Percentiles rank a stretch among this genome's conserved stretches.
Conservation (phyloP, 2,113 vertebrate genomes). For the Pomatorhinus ruficollis region DNA sequence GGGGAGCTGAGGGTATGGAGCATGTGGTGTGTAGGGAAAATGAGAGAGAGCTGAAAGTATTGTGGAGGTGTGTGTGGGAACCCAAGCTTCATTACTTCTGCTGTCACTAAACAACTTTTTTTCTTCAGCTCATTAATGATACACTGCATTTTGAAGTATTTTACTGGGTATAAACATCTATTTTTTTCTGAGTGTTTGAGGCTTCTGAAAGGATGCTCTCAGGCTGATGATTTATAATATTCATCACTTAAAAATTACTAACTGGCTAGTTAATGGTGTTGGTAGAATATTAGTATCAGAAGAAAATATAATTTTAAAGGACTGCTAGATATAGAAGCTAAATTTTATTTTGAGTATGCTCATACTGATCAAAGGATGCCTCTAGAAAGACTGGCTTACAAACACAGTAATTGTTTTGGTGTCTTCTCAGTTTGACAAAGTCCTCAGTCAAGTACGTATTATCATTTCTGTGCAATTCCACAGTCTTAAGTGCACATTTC, state of each 20-base stretch:
- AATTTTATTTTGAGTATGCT: background rate
- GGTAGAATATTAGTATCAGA: background rate
- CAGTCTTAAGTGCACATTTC: background rate
- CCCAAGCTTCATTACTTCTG: conserved; percentile 38
- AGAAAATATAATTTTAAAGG: background rate
- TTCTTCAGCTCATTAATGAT: conserved; percentile 42
- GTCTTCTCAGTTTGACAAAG: background rate
- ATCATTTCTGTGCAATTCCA: background rate
- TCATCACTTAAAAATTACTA: background rate
- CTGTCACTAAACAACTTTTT: conserved; percentile 48
- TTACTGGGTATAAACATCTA: background rate
- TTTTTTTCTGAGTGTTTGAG: background rate
- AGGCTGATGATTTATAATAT: background rate
- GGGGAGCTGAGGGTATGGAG: background rate
- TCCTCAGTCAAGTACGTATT: background rate
- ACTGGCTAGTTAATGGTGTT: background rate
- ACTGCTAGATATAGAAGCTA: background rate
- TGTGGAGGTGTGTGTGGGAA: conserved; percentile 70
- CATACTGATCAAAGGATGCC: background rate
- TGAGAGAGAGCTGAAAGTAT: conserved; percentile 35
- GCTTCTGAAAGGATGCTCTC: background rate
- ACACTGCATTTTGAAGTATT: background rate
- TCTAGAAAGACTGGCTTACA: background rate
- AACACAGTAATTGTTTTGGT: background rate
- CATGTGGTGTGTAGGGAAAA: conserved; percentile 68